Percentiles rank a stretch among this genome's conserved stretches.
Conservation (phyloP, 2,888 invertebrate species). For the Embidobia sp. region DNA sequence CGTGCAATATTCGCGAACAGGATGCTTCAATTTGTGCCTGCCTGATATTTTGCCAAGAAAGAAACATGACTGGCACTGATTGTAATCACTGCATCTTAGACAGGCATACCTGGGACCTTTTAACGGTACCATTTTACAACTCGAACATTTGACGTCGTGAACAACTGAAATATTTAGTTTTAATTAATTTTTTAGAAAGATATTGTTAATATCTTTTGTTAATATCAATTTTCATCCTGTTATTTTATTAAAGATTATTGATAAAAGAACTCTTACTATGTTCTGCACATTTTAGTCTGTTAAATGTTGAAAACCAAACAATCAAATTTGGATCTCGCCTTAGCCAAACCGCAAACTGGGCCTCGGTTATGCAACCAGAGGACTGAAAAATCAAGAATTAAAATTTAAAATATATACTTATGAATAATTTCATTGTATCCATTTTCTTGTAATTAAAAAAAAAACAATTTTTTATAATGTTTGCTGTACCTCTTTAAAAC, state of each 20-base stretch:
- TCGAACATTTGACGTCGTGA: slow-evolving; percentile 85
- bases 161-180: slow-evolving; percentile 78
- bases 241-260: no score
- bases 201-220: background rate
- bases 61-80: slow-evolving; percentile 87
- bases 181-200: slow-evolving; percentile 2
- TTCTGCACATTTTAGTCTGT: slow-evolving; percentile 85
- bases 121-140: slow-evolving; percentile 84
- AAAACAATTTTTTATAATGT: no score
- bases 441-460: no score
- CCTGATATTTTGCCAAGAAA: slow-evolving; percentile 84
- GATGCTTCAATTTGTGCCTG: slow-evolving; percentile 86
- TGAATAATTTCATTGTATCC: no score
- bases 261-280: no score
- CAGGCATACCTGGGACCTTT: slow-evolving; percentile 86
- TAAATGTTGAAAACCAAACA: slow-evolving; percentile 86
- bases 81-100: slow-evolving; percentile 85
- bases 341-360: slow-evolving; percentile 88
- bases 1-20: slow-evolving; percentile 85
- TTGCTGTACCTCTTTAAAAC: slow-evolving; percentile 87
- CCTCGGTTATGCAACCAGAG: slow-evolving; percentile 87
- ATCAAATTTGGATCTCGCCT: slow-evolving; percentile 84
- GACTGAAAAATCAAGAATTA: slow-evolving; percentile 81
- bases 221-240: no score
- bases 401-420: background rate